A percentile compares a stretch with the other conserved stretches of the same genome.
Evolutionary conservation across 2,888 invertebrate species (phyloP).

Genomic region (Clusia tigrina): DNA sequence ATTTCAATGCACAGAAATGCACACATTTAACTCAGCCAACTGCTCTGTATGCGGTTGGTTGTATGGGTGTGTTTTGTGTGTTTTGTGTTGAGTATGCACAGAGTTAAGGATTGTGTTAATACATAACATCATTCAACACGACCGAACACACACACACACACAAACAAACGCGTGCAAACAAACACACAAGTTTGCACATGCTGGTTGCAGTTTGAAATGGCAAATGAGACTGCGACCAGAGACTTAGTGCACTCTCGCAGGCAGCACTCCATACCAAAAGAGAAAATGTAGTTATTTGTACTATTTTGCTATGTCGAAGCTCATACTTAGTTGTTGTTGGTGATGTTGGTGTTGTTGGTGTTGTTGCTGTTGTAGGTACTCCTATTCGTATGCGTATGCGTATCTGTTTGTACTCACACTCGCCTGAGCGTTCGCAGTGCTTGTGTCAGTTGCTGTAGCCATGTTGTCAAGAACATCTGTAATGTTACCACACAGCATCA

Average conservation of each 20-base stretch:
- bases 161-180: neutral
- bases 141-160: neutral
- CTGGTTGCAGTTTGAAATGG: too few species aligned
- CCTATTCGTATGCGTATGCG: neutral
- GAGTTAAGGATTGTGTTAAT: too few species aligned
- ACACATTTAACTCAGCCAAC: too few species aligned
- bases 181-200: too few species aligned
- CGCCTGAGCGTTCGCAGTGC: neutral
- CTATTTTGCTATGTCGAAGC: slow-evolving; percentile 3
- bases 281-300: slow-evolving; percentile 2
- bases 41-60: too few species aligned
- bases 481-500: neutral
- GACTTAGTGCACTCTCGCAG: neutral
- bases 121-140: too few species aligned
- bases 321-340: neutral
- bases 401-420: too few species aligned
- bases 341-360: neutral
- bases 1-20: too few species aligned
- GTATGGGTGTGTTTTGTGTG: too few species aligned
- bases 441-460: neutral
- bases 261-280: neutral
- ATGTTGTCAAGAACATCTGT: slow-evolving; percentile 6
- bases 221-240: too few species aligned
- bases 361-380: slow-evolving; percentile 1
- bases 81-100: too few species aligned